Conservation (phyloP, 2,113 vertebrate genomes). For the Rhabdomys dilectus region DNA sequence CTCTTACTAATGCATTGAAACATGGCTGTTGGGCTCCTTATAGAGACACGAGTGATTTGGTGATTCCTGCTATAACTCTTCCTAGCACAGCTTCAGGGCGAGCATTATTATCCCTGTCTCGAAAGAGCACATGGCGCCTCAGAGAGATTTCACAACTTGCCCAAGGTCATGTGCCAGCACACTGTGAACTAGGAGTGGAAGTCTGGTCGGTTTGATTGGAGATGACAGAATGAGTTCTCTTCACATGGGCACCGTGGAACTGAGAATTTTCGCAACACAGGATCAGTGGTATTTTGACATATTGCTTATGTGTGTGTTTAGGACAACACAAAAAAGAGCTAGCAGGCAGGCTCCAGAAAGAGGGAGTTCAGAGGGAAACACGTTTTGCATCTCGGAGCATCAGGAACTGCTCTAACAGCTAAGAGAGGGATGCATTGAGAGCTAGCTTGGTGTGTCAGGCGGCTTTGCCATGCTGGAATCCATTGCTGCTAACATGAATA, state of each 20-base stretch:
- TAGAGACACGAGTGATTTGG: too few relatives aligned
- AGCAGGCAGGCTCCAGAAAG: not conserved
- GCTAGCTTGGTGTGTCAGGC: not conserved
- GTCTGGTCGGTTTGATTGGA: not conserved
- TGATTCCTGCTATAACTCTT: not conserved
- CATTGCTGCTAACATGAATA: not conserved
- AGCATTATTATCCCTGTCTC: not conserved
- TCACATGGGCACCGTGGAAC: fast-evolving
- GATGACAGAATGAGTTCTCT: not conserved
- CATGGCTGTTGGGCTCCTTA: not conserved
- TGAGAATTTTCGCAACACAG: not conserved
- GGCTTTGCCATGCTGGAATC: too few relatives aligned
- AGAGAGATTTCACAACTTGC: not conserved
- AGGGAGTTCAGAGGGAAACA: not conserved
- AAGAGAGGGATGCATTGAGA: fast-evolving
- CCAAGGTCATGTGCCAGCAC: not conserved
- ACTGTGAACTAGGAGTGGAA: not conserved
- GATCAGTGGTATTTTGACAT: not conserved
- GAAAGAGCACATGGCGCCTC: not conserved
- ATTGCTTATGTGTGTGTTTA: not conserved
- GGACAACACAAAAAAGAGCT: not conserved
- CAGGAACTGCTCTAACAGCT: not conserved
- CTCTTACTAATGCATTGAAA: not conserved
- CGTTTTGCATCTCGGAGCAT: not conserved
- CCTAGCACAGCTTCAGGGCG: not conserved